Conservation (phyloP, 2,113 vertebrate genomes). For the Carassius carassius region DNA sequence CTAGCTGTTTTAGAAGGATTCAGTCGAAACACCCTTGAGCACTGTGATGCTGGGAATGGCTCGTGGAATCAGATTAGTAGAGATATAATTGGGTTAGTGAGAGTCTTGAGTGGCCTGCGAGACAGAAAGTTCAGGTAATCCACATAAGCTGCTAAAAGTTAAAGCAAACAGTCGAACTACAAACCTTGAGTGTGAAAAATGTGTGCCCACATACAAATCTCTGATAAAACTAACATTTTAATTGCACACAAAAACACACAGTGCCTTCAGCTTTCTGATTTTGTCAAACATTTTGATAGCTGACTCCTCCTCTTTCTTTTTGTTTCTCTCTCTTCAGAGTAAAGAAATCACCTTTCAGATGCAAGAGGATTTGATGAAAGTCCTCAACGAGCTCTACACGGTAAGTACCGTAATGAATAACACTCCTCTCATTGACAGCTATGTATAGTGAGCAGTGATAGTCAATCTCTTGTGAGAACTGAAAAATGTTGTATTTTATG, state of each 20-base stretch:
- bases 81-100: slow-evolving; percentile 66
- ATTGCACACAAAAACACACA: neutral
- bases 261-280: neutral
- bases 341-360: slow-evolving; percentile 54
- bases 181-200: slow-evolving; percentile 5
- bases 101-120: slow-evolving; percentile 51
- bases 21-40: slow-evolving; percentile 40
- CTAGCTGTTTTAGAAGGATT: slow-evolving; percentile 21
- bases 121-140: slow-evolving; percentile 43
- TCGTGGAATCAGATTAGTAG: slow-evolving; percentile 72
- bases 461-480: too few relatives aligned
- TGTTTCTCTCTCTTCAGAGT: slow-evolving; percentile 52
- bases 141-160: slow-evolving; percentile 1
- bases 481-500: too few relatives aligned
- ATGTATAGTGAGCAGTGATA: too few relatives aligned
- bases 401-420: slow-evolving; percentile 76
- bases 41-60: slow-evolving; percentile 54
- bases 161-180: neutral
- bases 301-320: neutral
- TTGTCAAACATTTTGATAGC: neutral
- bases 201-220: neutral
- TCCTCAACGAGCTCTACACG: slow-evolving; percentile 97
- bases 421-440: too few relatives aligned
- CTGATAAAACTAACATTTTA: neutral
- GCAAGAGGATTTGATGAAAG: slow-evolving; percentile 96